Percentiles rank a stretch among this genome's conserved stretches.
phyloP scores from a whole-genome alignment of 2,888 invertebrate species.

The Sphaeridia pumilis region DNA sequence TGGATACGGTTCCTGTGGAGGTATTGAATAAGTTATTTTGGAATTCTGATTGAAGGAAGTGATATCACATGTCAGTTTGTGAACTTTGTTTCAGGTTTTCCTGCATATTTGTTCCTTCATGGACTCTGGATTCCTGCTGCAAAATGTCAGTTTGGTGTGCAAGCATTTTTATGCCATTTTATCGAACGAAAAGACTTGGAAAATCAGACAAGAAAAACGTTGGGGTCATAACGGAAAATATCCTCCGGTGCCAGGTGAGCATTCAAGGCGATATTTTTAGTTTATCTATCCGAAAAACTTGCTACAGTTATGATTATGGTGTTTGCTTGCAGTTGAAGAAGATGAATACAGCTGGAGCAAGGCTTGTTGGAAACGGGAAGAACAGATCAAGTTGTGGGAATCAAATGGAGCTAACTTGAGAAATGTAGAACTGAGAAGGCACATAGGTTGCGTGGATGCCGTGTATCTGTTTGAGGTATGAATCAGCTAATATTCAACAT shows the following conservation, averaged over 20 bases:
- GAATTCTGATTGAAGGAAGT: no score
- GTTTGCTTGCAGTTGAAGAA: constrained; percentile 21
- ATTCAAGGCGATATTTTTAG: not conserved
- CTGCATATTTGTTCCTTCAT: constrained; percentile 31
- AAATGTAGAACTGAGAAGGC: constrained; percentile 39
- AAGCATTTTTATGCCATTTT: constrained; percentile 28
- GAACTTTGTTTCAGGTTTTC: constrained; percentile 24
- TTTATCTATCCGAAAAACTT: no score
- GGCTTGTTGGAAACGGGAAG: constrained; percentile 51
- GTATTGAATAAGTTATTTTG: no score
- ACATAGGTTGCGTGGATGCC: constrained; percentile 33
- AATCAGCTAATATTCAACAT: no score
- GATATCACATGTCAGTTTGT: no score
- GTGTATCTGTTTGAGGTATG: constrained; percentile 25
- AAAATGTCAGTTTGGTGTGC: constrained; percentile 23
- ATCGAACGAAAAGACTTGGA: constrained; percentile 31
- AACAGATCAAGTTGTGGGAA: constrained; percentile 48
- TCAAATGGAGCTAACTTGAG: constrained; percentile 43
- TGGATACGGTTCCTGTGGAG: no score
- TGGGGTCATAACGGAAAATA: constrained; percentile 26
- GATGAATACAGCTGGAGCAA: constrained; percentile 37
- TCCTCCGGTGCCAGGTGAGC: constrained; percentile 23
- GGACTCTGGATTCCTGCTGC: constrained; percentile 26
- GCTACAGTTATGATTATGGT: no score
- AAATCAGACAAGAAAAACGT: constrained; percentile 27